Evolutionary conservation across 2,888 invertebrate species (phyloP).

Genomic region (Hedya salicella): DNA sequence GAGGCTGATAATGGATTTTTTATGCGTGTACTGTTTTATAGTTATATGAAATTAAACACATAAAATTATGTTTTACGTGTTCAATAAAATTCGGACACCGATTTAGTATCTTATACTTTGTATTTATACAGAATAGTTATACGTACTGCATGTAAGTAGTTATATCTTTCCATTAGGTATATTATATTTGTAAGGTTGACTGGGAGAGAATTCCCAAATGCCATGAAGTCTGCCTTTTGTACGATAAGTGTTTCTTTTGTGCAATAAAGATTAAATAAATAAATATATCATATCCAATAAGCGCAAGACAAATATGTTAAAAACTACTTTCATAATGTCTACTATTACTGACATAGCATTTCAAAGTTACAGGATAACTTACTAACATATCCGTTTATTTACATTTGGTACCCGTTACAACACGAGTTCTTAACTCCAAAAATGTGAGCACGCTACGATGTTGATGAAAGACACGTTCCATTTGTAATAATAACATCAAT

Average conservation of each 20-base stretch:
- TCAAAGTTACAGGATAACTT: not conserved
- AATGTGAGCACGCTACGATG: conserved; percentile 67
- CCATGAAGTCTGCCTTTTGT: no score
- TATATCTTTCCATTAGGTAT: no score
- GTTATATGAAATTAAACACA: conserved; percentile 31
- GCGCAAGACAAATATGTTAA: not conserved
- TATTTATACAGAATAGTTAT: not conserved
- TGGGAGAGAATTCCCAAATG: no score
- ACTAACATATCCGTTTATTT: not conserved
- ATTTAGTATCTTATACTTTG: conserved; percentile 11
- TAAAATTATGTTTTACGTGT: conserved; percentile 26
- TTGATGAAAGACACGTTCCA: conserved; percentile 71
- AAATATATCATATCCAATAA: not conserved
- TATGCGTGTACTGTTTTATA: conserved; percentile 40
- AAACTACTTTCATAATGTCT: not conserved
- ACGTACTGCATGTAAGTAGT: no score
- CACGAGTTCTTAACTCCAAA: conserved; percentile 57
- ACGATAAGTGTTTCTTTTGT: no score
- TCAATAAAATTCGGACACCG: conserved; percentile 27
- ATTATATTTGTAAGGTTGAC: no score
- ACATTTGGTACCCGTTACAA: not conserved
- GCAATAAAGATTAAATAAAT: not conserved
- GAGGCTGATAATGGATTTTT: conserved; percentile 41
- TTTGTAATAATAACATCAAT: conserved; percentile 84
- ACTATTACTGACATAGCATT: no score